Evolutionary conservation across 1,140 invertebrate species (phyloP).

Genomic region (Bilobella aurantiaca): DNA sequence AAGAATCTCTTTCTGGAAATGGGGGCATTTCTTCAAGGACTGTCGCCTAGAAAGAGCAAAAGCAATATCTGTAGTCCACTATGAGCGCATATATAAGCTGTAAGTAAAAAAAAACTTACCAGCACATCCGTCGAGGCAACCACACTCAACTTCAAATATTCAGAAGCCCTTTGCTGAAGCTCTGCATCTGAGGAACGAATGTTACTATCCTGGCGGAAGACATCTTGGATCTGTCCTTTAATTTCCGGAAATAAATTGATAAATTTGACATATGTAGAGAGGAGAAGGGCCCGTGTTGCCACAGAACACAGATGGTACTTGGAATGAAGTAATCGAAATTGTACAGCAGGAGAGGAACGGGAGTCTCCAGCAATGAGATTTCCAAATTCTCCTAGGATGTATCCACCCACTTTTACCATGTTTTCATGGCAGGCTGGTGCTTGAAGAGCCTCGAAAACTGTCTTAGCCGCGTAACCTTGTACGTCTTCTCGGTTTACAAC

Average conservation of each 20-base stretch:
- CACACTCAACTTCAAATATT: constrained; percentile 93
- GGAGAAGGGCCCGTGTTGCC: constrained; percentile 83
- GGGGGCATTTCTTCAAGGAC: constrained; percentile 99
- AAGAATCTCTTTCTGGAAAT: constrained; percentile 97
- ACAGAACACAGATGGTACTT: constrained; percentile 98
- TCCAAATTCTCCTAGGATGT: constrained; percentile 98
- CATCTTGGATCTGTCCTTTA: constrained; percentile 88
- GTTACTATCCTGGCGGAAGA: constrained; percentile 92
- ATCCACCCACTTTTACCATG: constrained; percentile 99
- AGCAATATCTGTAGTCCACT: too few species aligned
- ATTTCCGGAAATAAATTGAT: constrained; percentile 99
- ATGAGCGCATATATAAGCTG: too few species aligned
- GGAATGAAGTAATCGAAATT: constrained; percentile 93
- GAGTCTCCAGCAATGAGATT: constrained; percentile 98
- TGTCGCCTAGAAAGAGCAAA: constrained; percentile 56
- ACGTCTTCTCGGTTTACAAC: constrained; percentile 99
- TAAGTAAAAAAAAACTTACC: too few species aligned
- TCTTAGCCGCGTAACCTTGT: constrained; percentile 98
- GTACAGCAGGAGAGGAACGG: constrained; percentile 85
- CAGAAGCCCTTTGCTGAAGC: constrained; percentile 93
- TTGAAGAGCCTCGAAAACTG: constrained; percentile 96
- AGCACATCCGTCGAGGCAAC: constrained; percentile 94
- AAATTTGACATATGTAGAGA: constrained; percentile 99
- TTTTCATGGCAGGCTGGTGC: constrained; percentile 99
- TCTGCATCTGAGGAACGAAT: constrained; percentile 94